A percentile compares a stretch with the other conserved stretches of the same genome.
Evolutionary conservation across 2,797 vertebrate genomes (phyloP).

Genomic region (Otolemur crassicaudatus): DNA sequence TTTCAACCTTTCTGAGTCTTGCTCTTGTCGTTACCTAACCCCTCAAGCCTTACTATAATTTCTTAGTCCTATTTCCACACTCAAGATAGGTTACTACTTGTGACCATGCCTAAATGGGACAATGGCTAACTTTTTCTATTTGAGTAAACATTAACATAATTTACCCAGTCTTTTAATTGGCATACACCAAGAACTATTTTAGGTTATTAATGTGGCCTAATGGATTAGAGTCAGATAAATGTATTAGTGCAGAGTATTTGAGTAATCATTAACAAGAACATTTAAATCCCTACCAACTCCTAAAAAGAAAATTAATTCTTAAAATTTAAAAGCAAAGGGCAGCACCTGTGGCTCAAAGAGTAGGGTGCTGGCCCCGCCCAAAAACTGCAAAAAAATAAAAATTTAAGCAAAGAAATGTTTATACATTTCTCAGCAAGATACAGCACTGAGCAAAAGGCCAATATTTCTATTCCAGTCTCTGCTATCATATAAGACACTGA

Average conservation of each 20-base stretch:
- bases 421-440: background rate
- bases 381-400: background rate
- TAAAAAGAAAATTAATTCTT: constrained; percentile 61
- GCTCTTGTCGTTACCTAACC: constrained; percentile 11
- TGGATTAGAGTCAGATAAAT: constrained; percentile 49
- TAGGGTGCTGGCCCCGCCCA: too few relatives aligned
- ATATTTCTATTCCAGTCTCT: background rate
- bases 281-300: constrained; percentile 38
- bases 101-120: background rate
- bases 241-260: constrained; percentile 15
- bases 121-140: constrained; percentile 24
- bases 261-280: constrained; percentile 46
- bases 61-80: background rate
- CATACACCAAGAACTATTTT: constrained; percentile 28
- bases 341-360: too few relatives aligned
- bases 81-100: constrained; percentile 25
- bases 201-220: constrained; percentile 52
- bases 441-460: background rate
- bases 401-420: background rate
- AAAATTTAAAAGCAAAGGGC: constrained; percentile 37
- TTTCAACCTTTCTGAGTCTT: constrained; percentile 35
- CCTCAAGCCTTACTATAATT: constrained; percentile 35
- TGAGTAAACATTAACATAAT: constrained; percentile 30
- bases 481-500: background rate
- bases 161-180: constrained; percentile 26